Conservation (phyloP, 92 coral and sea anemone species). For the Umimayanthus chanpuru region DNA sequence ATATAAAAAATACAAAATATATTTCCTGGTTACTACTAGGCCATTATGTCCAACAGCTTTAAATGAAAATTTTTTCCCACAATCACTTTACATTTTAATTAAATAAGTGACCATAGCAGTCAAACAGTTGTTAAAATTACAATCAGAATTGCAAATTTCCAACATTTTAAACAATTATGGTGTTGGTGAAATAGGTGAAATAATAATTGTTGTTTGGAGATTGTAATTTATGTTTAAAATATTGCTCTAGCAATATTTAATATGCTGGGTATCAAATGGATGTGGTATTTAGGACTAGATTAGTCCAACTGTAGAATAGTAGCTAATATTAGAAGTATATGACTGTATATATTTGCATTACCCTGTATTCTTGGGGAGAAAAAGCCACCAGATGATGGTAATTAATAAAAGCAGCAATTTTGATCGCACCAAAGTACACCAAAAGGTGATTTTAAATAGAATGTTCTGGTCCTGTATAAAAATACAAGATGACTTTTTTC, state of each 20-base stretch:
- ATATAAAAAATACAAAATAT: too few relatives aligned
- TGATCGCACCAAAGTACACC: not conserved
- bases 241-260: not conserved
- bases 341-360: too few relatives aligned
- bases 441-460: not conserved
- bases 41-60: not conserved
- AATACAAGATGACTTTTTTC: not conserved
- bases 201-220: not conserved
- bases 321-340: not conserved
- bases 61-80: not conserved
- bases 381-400: not conserved
- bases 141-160: constrained; percentile 16
- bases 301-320: not conserved
- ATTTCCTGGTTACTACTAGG: not conserved
- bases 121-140: not conserved
- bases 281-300: not conserved
- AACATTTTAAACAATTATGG: constrained; percentile 3
- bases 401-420: too few relatives aligned
- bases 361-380: not conserved
- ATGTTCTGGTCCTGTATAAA: not conserved
- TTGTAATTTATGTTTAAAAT: not conserved
- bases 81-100: constrained; percentile 2
- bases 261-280: not conserved
- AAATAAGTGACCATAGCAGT: not conserved
- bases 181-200: not conserved